A percentile compares a stretch with the other conserved stretches of the same genome.
Evolutionary conservation across 2,113 vertebrate species (phyloP).

Genomic region (Hippopotamus amphibius): DNA sequence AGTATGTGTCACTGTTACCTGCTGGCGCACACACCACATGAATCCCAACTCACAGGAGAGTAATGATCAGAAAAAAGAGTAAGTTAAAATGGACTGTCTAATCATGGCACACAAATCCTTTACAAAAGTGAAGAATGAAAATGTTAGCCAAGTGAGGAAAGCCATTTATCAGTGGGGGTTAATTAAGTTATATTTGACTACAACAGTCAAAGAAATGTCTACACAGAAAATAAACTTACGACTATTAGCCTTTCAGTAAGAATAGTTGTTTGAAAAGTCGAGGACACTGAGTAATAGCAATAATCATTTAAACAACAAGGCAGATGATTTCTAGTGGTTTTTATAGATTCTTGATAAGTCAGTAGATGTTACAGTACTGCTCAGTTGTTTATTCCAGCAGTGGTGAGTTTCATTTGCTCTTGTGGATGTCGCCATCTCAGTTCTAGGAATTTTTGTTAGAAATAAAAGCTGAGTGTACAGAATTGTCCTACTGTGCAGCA

Average conservation of each 20-base stretch:
- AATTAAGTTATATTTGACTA: not conserved
- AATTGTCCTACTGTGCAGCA: not conserved
- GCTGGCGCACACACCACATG: too few species aligned
- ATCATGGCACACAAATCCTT: not conserved
- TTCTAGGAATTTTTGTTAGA: not conserved
- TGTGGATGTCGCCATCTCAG: not conserved
- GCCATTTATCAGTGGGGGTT: not conserved
- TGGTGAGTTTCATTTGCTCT: not conserved
- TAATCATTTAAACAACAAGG: not conserved
- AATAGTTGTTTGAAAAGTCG: not conserved
- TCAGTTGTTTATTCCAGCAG: not conserved
- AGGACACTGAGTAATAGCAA: not conserved
- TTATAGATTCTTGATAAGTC: not conserved
- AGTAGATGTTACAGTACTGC: not conserved
- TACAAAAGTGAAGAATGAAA: not conserved
- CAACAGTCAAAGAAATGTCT: not conserved
- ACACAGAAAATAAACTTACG: not conserved
- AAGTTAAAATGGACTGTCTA: not conserved
- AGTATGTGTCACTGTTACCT: not conserved
- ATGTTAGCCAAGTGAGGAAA: not conserved
- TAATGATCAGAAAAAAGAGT: not conserved
- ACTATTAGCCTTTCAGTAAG: not conserved
- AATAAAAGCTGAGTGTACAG: not conserved
- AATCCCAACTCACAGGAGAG: not conserved
- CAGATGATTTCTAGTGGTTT: not conserved